A percentile compares a stretch with the other conserved stretches of the same genome.
These are phyloP conservation scores for Centropyge bicolor DNA, from an alignment of 2,797 vertebrate species.

Conservation along the genomic window DNA sequence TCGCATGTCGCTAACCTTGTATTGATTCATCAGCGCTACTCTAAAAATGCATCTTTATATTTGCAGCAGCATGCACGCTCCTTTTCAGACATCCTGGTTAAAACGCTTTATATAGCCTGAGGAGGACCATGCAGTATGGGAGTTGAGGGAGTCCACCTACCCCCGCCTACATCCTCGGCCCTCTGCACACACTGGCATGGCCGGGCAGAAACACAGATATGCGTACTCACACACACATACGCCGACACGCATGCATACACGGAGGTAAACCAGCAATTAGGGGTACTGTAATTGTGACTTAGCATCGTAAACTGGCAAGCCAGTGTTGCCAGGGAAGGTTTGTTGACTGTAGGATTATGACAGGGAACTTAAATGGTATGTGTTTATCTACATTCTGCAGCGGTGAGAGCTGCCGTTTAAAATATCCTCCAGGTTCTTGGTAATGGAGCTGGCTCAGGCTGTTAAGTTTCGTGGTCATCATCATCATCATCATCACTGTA, in stretches of 20 bases:
- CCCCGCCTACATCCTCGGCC: conserved; percentile 34
- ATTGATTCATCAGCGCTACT: conserved; percentile 24
- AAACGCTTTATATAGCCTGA: conserved; percentile 40
- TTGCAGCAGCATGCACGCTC: not conserved
- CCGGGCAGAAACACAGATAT: conserved; percentile 61
- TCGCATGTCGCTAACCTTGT: not conserved
- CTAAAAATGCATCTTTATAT: conserved; percentile 4
- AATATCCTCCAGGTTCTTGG: conserved; percentile 68
- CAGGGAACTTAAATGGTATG: conserved; percentile 76
- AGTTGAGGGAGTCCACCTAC: conserved; percentile 42
- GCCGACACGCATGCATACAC: conserved; percentile 33
- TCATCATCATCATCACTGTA: conserved; percentile 22
- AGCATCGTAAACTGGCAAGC: conserved; percentile 72
- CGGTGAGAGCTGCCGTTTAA: conserved; percentile 66
- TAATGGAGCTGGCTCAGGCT: conserved; percentile 54
- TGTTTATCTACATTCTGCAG: conserved; percentile 82
- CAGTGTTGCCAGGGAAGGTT: conserved; percentile 77
- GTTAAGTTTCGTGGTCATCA: conserved; percentile 48
- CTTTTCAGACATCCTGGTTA: conserved; percentile 21
- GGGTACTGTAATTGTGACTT: conserved; percentile 76
- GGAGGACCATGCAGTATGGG: conserved; percentile 23
- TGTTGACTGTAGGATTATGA: conserved; percentile 78
- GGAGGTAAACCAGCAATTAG: conserved; percentile 77
- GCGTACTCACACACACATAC: conserved; percentile 58
- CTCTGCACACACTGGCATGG: conserved; percentile 38